Conservation (phyloP, 2,797 vertebrate species). For the Clarias fuscus region DNA sequence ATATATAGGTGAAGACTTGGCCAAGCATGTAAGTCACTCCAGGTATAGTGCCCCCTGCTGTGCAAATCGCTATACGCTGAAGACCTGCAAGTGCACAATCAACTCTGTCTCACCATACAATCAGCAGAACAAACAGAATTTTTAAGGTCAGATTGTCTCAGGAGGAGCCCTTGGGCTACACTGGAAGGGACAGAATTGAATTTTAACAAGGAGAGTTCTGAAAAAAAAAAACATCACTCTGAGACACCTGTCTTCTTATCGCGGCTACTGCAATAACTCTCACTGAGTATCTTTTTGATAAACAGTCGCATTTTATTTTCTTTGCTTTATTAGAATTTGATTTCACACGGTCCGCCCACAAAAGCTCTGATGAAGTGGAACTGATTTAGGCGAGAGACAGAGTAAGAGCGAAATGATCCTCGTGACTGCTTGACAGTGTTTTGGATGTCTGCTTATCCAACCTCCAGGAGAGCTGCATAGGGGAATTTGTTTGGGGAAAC, state of each 20-base stretch:
- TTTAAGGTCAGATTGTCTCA: slow-evolving; percentile 26
- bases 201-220: slow-evolving; percentile 21
- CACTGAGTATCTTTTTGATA: neutral
- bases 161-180: slow-evolving; percentile 30
- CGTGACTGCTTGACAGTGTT: neutral
- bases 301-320: neutral
- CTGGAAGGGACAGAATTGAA: slow-evolving; percentile 25
- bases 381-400: neutral
- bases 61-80: neutral
- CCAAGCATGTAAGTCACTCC: slow-evolving; percentile 5
- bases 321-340: neutral
- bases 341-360: no score
- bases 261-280: neutral
- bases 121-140: slow-evolving; percentile 39
- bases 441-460: slow-evolving; percentile 12
- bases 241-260: neutral
- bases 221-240: neutral
- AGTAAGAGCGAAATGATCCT: slow-evolving; percentile 1
- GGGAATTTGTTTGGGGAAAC: slow-evolving; percentile 18
- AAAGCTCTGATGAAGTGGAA: neutral
- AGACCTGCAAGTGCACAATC: slow-evolving; percentile 4
- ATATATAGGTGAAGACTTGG: neutral
- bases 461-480: slow-evolving; percentile 18
- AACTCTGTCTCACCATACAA: slow-evolving; percentile 5
- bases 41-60: slow-evolving; percentile 53